phyloP scores from a whole-genome alignment of 2,888 invertebrate species.

The Andrena praecox region DNA sequence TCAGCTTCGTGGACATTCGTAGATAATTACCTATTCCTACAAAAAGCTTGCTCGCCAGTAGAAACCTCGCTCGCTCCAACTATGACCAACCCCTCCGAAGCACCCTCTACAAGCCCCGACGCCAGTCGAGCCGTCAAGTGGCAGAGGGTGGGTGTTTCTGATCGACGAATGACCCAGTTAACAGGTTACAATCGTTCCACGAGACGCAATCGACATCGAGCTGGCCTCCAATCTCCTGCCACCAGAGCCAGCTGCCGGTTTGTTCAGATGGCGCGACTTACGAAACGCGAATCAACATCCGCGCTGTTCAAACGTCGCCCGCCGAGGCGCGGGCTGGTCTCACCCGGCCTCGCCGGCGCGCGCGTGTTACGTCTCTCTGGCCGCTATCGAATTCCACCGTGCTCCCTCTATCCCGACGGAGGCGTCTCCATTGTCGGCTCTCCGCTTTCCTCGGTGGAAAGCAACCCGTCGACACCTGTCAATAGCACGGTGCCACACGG shows the following conservation, averaged over 20 bases:
- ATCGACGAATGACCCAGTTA: background rate
- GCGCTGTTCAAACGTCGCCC: conserved; percentile 17
- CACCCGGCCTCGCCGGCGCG: background rate
- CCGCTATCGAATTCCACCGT: conserved; percentile 6
- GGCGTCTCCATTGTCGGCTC: conserved; percentile 23
- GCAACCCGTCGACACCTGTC: conserved; percentile 51
- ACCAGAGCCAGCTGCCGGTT: background rate
- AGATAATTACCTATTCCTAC: background rate
- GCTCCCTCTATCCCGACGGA: background rate
- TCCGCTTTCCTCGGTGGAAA: conserved; percentile 36
- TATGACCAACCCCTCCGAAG: no score
- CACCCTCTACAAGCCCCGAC: no score
- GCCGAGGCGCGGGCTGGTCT: background rate
- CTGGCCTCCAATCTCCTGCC: background rate
- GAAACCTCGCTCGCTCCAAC: no score
- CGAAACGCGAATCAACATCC: conserved; percentile 42
- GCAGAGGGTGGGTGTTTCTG: no score
- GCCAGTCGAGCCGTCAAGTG: no score
- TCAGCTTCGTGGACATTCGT: conserved; percentile 27
- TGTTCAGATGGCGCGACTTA: conserved; percentile 24
- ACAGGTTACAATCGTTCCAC: background rate
- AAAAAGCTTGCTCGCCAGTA: no score
- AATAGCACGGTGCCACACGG: conserved; percentile 30
- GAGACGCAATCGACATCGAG: background rate
- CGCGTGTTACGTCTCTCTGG: background rate